Evolutionary conservation across 1,140 invertebrate species (phyloP), one percentile per base, ranked within the genome.

Genomic region (Sitophilus oryzae): DNA sequence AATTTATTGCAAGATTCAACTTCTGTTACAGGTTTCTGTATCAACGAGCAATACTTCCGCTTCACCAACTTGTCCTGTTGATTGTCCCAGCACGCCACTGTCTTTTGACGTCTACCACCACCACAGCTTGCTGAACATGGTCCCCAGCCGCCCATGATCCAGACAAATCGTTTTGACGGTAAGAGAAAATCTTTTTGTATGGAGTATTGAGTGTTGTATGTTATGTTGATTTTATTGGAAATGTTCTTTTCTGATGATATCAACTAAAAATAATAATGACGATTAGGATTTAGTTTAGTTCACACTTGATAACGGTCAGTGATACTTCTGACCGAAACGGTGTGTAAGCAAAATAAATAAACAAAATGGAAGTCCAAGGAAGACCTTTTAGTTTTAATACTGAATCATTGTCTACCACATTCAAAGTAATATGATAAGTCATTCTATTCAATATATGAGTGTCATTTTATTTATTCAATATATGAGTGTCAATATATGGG

Each of bases 81-180:
- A 9, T 72, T 71, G 56, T 80, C 77, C 44, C 73, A 71, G 58
- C 79, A 81, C 16, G 74, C 71, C 9, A 74, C 62, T 2, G 72
- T 76, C 51, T 72, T 73, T 43, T 73, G 72, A 19, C 75, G 70
- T 23, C 62, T 63, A 20, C 80, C 80, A 61, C 75, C 74, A 0
- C 78, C 79, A 58, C 81, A 82, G 21, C 72, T 73, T 10, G 62
- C 70, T 2, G 77, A 77, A 62, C 80, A 82, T 1, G 75, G 71
- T 10, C 77, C 74, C 76, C 79, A 80, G 4, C 74, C 75, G 1
- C 76, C 76, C 20, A 73, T 61, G 20, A 77, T 68, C 80, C 80
- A 82, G 10, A 66, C 64, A 56, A 77, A 81, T 34, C 72, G 73
- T 36, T 58, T 66, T 19, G 69, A 71, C 3, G 66, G 64, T 15